Conservation (phyloP, 2,888 invertebrate genomes). For the Rambutsinella grinnellia region DNA sequence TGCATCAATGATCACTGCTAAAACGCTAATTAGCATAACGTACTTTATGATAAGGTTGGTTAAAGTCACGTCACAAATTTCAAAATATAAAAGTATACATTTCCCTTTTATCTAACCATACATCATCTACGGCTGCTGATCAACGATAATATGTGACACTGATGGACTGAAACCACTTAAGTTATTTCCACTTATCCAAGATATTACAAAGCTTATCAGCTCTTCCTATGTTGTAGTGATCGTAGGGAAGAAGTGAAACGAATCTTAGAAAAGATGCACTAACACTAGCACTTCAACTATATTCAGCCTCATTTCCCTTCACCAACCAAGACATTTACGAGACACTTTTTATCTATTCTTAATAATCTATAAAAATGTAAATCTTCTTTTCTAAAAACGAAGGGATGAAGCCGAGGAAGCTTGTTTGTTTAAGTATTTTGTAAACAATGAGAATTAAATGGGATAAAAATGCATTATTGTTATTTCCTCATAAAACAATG, state of each 20-base stretch:
- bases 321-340: too few relatives aligned
- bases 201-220: neutral
- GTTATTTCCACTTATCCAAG: neutral
- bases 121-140: neutral
- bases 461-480: too few relatives aligned
- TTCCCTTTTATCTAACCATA: neutral
- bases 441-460: neutral
- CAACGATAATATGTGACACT: too few relatives aligned
- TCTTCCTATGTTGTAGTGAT: too few relatives aligned
- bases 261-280: neutral
- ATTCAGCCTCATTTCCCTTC: too few relatives aligned
- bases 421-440: neutral
- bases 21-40: too few relatives aligned
- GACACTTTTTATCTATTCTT: neutral
- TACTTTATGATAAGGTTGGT: too few relatives aligned
- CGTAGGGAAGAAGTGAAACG: too few relatives aligned
- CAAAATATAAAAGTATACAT: neutral
- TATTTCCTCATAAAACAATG: too few relatives aligned
- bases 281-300: too few relatives aligned
- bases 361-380: neutral
- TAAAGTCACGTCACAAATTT: neutral
- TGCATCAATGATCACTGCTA: too few relatives aligned
- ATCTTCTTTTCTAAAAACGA: neutral
- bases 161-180: slow-evolving; percentile 1
- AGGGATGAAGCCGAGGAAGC: too few relatives aligned